phyloP scores from a whole-genome alignment of 2,888 invertebrate genomes.

The Alcis repandata region DNA sequence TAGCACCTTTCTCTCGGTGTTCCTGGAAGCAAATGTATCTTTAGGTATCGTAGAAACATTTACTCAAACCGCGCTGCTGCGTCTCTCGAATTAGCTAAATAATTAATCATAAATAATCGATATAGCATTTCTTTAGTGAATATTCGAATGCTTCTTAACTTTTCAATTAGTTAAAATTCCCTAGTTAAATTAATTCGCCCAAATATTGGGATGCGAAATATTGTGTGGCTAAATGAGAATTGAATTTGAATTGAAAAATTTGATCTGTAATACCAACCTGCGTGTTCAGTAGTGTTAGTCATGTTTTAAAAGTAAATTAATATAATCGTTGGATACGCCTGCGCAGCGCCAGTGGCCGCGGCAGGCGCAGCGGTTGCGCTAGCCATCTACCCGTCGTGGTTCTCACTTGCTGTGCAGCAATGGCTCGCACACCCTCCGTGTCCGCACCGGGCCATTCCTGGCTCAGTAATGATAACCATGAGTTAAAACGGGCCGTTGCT shows the following conservation, averaged over 20 bases:
- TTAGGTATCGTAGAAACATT: constrained; percentile 24
- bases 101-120: constrained; percentile 25
- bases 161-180: constrained; percentile 37
- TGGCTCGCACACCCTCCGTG: not conserved
- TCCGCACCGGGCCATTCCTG: constrained; percentile 9
- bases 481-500: constrained; percentile 50
- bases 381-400: constrained; percentile 56
- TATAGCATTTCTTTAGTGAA: constrained; percentile 32
- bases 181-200: constrained; percentile 36
- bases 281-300: constrained; percentile 38
- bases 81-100: constrained; percentile 36
- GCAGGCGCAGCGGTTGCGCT: constrained; percentile 1
- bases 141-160: constrained; percentile 30
- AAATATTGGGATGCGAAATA: constrained; percentile 26
- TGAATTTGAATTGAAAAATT: constrained; percentile 34
- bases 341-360: not conserved
- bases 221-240: constrained; percentile 23
- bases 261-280: constrained; percentile 38
- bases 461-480: constrained; percentile 46
- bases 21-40: constrained; percentile 39
- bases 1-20: constrained; percentile 33
- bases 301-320: constrained; percentile 30
- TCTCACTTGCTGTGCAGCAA: constrained; percentile 49
- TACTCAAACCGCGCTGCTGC: constrained; percentile 23
- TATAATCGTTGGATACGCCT: constrained; percentile 5